A percentile compares a stretch with the other conserved stretches of the same genome.
These are phyloP conservation scores for Ispidina picta DNA, from an alignment of 2,797 vertebrate genomes.

Conservation along the genomic window DNA sequence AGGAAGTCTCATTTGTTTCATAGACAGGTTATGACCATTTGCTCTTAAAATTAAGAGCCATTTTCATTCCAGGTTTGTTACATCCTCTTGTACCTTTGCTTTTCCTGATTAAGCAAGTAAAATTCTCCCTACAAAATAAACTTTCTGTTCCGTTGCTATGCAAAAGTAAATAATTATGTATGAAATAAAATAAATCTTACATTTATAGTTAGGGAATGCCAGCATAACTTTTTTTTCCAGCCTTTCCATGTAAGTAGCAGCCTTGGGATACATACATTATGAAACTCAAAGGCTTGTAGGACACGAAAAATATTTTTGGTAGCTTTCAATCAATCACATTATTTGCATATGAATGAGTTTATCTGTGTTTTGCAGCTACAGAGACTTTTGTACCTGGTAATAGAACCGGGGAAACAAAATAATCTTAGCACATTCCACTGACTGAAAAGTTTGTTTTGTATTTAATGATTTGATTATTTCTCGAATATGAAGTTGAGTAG, in stretches of 20 bases:
- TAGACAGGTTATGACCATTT: background rate
- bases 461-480: conserved; percentile 26
- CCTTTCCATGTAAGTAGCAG: background rate
- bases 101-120: background rate
- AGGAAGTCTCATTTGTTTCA: background rate
- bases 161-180: background rate
- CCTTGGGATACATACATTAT: background rate
- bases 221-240: background rate
- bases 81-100: conserved; percentile 14
- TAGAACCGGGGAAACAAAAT: background rate
- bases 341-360: background rate
- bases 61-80: conserved; percentile 32
- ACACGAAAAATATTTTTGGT: background rate
- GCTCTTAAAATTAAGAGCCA: background rate
- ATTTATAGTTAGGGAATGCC: background rate
- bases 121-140: background rate
- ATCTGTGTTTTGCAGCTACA: background rate
- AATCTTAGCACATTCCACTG: conserved; percentile 2
- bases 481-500: background rate
- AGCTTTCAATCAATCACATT: background rate
- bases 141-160: background rate
- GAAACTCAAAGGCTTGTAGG: background rate
- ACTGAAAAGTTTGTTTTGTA: conserved; percentile 5
- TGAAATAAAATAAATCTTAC: background rate
- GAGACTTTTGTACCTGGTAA: conserved; percentile 27